Conservation (phyloP, 2,113 vertebrate species). For the Cnemophilus loriae region DNA sequence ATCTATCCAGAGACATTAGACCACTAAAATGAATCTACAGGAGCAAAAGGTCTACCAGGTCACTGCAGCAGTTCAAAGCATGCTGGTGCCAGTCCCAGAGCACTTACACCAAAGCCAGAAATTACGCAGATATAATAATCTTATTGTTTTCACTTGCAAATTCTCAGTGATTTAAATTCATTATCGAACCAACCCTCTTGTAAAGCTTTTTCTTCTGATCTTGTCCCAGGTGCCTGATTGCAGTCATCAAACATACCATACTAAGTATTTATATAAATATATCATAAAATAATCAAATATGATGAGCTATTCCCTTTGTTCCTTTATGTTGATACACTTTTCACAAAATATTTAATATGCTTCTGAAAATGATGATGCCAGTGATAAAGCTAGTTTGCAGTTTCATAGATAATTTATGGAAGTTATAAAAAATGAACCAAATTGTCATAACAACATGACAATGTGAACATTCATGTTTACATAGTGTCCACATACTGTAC, state of each 20-base stretch:
- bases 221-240: slow-evolving; percentile 49
- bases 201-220: slow-evolving; percentile 21
- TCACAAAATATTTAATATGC: slow-evolving; percentile 76
- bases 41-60: slow-evolving; percentile 16
- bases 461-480: slow-evolving; percentile 77
- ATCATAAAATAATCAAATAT: slow-evolving; percentile 68
- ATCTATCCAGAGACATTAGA: not conserved
- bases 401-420: slow-evolving; percentile 79
- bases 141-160: slow-evolving; percentile 2
- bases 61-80: not conserved
- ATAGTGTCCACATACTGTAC: slow-evolving; percentile 72
- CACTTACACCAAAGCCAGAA: not conserved
- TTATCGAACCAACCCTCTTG: not conserved
- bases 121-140: not conserved
- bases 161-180: slow-evolving; percentile 20
- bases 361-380: slow-evolving; percentile 73
- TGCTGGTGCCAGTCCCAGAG: not conserved
- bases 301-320: slow-evolving; percentile 72
- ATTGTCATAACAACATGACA: slow-evolving; percentile 82
- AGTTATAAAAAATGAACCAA: slow-evolving; percentile 73
- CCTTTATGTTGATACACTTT: slow-evolving; percentile 62
- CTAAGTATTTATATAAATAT: slow-evolving; percentile 74
- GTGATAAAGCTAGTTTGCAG: slow-evolving; percentile 75
- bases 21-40: slow-evolving; percentile 3
- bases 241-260: slow-evolving; percentile 49